Base-by-base conservation (phyloP, 2,113 vertebrate genomes). In the Oncorhynchus tshawytscha region DNA sequence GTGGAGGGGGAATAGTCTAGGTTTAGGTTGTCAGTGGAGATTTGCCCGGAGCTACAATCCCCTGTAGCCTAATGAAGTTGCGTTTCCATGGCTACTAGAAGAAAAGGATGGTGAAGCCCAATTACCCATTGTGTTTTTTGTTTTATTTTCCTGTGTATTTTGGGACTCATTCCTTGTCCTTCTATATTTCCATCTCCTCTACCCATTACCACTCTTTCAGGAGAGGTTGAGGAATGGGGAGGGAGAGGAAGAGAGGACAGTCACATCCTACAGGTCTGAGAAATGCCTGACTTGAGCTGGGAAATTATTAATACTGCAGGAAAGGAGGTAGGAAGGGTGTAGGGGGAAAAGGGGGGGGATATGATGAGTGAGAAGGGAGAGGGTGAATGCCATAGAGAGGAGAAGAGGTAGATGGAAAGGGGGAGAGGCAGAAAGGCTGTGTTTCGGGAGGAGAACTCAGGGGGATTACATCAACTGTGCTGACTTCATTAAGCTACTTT, bases 51-150 rank as follows among this genome's bases (percentile, higher is more conserved):
- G 51, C n/a, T 62, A 22, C 3, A 24, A 62, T 62, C 59, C 20
- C 66, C 5, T 66, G 20, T n/a, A 54, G 65, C 62, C 67, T 1
- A 20, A 20, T 48, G 67, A 82, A 67, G 57, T 59, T 3, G 15
- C 2, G 78, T 85, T 85, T 72, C 84, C 29, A 85, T 81, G 74
- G 24, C 74, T 7, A 85, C 78, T 9, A 3, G 57, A 59, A 68
- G 65, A 2, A 70, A 73, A 68, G 64, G 76, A 78, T 68, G 29
- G 39, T 49, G 67, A 76, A 74, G 76, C 74, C 67, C 71, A 79
- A 69, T 79, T 78, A 70, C 4, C 15, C 59, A 0, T 5, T 24
- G 29, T 68, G 51, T 31, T 25, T 48, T 31, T 49, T 13, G 0
- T 13, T 0, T 51, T 18, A 1, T 31, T 22, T 27, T n/a, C 25